Evolutionary conservation across 1,140 invertebrate species (phyloP).

Genomic region (Drosophila repleta): DNA sequence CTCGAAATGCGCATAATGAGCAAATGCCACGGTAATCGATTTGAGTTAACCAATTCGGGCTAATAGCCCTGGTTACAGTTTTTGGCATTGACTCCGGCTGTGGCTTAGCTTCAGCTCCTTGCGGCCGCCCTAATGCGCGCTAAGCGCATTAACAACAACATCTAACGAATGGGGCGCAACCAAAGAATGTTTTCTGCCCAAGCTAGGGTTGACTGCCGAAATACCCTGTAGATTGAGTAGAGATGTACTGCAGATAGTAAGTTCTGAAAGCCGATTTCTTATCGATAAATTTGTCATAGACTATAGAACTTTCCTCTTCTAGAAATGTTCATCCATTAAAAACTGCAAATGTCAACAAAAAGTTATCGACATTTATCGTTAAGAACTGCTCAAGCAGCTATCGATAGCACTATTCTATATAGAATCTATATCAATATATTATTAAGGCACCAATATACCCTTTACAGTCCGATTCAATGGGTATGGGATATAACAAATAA

Average conservation of each 20-base stretch:
- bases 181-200: not conserved
- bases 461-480: too few species aligned
- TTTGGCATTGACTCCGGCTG: constrained; percentile 10
- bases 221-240: not conserved
- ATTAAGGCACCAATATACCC: not conserved
- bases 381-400: not conserved
- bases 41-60: constrained; percentile 38
- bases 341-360: too few species aligned
- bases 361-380: not conserved
- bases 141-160: constrained; percentile 36
- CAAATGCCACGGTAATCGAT: constrained; percentile 43
- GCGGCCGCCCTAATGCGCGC: constrained; percentile 22
- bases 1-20: constrained; percentile 58
- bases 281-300: too few species aligned
- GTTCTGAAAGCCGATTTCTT: too few species aligned
- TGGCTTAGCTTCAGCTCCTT: constrained; percentile 5
- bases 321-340: too few species aligned
- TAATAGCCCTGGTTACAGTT: constrained; percentile 27
- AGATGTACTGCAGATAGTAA: too few species aligned
- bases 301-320: too few species aligned
- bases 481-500: constrained; percentile 4
- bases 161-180: not conserved
- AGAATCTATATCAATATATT: not conserved
- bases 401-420: not conserved
- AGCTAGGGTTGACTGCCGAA: not conserved